These are phyloP conservation scores for Podocnemis expansa DNA, from an alignment of 2,113 vertebrate genomes.

Conservation along the genomic window DNA sequence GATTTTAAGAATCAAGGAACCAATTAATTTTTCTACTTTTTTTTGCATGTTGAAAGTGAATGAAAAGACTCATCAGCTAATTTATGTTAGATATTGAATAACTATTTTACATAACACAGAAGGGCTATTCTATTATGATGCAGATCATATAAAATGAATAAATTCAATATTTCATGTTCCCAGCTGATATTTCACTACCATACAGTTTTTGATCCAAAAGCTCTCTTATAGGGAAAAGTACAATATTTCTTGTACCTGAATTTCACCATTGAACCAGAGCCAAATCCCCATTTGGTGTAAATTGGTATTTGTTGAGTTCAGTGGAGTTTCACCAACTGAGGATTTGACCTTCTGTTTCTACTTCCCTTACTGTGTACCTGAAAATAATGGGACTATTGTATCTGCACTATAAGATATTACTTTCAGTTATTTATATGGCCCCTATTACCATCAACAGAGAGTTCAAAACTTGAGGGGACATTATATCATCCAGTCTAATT, in stretches of 20 bases:
- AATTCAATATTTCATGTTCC: constrained; percentile 12
- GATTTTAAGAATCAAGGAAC: not conserved
- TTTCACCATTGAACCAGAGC: not conserved
- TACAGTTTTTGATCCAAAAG: not conserved
- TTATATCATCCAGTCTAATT: not conserved
- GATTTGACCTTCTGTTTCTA: not conserved
- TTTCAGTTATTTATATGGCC: not conserved
- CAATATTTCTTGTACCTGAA: not conserved
- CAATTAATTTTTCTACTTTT: not conserved
- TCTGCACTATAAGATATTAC: not conserved
- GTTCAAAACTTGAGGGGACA: not conserved
- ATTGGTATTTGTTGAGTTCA: not conserved
- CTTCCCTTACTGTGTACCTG: not conserved
- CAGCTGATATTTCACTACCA: not conserved
- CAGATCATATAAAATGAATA: not conserved
- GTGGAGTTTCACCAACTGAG: not conserved
- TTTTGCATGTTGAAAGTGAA: not conserved
- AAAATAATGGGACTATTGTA: not conserved
- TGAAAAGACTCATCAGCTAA: not conserved
- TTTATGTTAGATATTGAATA: not conserved
- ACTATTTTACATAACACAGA: not conserved
- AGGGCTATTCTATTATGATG: not conserved
- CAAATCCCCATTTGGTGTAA: not conserved
- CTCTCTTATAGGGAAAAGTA: not conserved
- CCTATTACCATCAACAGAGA: not conserved